phyloP scores from a whole-genome alignment of 2,797 vertebrate species.

The Tadarida brasiliensis region DNA sequence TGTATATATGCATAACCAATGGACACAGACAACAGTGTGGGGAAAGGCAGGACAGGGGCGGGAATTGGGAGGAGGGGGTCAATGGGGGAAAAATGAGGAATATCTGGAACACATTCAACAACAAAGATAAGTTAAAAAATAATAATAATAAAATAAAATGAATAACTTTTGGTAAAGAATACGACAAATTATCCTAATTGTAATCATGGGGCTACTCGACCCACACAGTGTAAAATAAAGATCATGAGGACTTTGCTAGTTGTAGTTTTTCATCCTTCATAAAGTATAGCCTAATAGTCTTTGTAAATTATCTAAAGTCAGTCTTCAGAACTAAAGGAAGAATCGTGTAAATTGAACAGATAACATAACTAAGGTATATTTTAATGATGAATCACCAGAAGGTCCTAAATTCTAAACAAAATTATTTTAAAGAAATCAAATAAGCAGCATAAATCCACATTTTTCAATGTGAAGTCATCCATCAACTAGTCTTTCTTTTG shows the following conservation, averaged over 20 bases:
- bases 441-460: background rate
- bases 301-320: constrained; percentile 32
- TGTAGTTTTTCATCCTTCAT: constrained; percentile 42
- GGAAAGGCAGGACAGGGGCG: too few species aligned
- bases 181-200: constrained; percentile 2
- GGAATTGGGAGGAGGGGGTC: too few species aligned
- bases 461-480: constrained; percentile 47
- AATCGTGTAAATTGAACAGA: constrained; percentile 29
- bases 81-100: too few species aligned
- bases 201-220: background rate
- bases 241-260: background rate
- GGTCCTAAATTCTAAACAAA: constrained; percentile 14
- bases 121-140: too few species aligned
- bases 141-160: too few species aligned
- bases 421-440: constrained; percentile 58
- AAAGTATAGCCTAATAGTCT: background rate
- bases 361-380: background rate
- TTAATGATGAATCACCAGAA: constrained; percentile 11
- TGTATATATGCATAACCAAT: too few species aligned
- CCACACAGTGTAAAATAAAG: background rate
- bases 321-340: constrained; percentile 49
- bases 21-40: too few species aligned
- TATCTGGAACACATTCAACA: too few species aligned
- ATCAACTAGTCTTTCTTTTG: constrained; percentile 38
- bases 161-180: constrained; percentile 5